Percentiles rank a stretch among this genome's conserved stretches.
These are phyloP conservation scores for Odontocolon sp. DNA, from an alignment of 2,888 invertebrate species.

Conservation along the genomic window DNA sequence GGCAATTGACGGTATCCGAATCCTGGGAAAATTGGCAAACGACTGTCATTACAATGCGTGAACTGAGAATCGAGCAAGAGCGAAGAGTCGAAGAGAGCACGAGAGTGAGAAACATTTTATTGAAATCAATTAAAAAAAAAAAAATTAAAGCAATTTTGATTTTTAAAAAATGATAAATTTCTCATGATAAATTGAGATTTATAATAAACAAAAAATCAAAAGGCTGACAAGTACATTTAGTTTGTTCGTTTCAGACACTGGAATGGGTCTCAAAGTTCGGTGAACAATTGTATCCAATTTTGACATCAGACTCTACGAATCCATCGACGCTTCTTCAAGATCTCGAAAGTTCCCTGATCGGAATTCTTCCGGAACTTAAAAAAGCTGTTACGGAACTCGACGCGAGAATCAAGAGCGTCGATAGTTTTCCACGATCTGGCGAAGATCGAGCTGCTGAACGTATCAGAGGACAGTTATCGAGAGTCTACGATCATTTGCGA, in stretches of 20 bases:
- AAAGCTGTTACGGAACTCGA: slow-evolving; percentile 87
- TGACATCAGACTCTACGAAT: slow-evolving; percentile 85
- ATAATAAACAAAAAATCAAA: too few species aligned
- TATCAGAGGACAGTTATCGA: slow-evolving; percentile 85
- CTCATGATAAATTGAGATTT: too few species aligned
- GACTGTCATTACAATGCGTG: slow-evolving; percentile 82
- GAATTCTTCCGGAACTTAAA: slow-evolving; percentile 84
- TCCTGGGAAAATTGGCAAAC: slow-evolving; percentile 88
- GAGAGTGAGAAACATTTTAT: slow-evolving; percentile 76
- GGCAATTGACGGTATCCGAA: slow-evolving; percentile 85
- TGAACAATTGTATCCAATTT: slow-evolving; percentile 88
- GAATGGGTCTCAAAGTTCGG: slow-evolving; percentile 87
- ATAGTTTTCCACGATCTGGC: slow-evolving; percentile 85
- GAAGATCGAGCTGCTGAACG: slow-evolving; percentile 83
- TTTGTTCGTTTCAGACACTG: slow-evolving; percentile 82
- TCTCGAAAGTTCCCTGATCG: slow-evolving; percentile 83
- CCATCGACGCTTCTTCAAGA: slow-evolving; percentile 83
- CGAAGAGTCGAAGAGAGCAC: slow-evolving; percentile 80
- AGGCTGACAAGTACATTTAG: too few species aligned
- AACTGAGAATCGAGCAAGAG: slow-evolving; percentile 81
- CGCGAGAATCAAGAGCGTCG: slow-evolving; percentile 85
- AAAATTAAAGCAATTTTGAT: too few species aligned
- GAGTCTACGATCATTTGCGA: slow-evolving; percentile 86
- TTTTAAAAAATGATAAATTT: too few species aligned
- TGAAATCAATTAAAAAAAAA: too few species aligned